Conservation (phyloP, 2,113 vertebrate genomes). For the Phalacrocorax pelagicus region DNA sequence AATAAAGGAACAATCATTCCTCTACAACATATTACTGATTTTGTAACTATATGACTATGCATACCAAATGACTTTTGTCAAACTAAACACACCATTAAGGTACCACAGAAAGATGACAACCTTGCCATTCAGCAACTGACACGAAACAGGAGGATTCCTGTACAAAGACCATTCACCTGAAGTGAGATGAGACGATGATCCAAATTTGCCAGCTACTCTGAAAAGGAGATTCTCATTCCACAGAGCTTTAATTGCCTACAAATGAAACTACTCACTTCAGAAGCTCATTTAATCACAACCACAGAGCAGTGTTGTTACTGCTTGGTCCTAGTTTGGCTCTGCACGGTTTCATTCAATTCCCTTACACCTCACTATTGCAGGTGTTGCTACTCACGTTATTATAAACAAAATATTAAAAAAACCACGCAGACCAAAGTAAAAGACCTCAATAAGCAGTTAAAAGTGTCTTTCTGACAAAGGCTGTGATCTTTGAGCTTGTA, state of each 20-base stretch:
- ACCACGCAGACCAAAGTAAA: neutral
- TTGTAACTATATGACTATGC: neutral
- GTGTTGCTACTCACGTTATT: neutral
- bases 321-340: neutral
- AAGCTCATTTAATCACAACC: neutral
- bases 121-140: neutral
- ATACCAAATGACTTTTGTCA: neutral
- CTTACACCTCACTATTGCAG: neutral
- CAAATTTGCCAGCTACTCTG: neutral
- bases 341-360: neutral
- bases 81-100: neutral
- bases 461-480: neutral
- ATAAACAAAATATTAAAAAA: neutral
- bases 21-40: neutral
- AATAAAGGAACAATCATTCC: neutral
- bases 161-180: neutral
- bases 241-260: neutral
- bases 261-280: neutral
- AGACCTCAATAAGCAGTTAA: neutral
- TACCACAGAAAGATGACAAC: neutral
- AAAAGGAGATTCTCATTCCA: neutral
- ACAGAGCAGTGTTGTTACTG: neutral
- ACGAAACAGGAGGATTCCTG: neutral
- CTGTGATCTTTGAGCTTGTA: neutral
- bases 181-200: fast-evolving